Percentiles rank a stretch among this genome's conserved stretches.
phyloP scores from a whole-genome alignment of 2,797 vertebrate species.

The Diceros bicornis region DNA sequence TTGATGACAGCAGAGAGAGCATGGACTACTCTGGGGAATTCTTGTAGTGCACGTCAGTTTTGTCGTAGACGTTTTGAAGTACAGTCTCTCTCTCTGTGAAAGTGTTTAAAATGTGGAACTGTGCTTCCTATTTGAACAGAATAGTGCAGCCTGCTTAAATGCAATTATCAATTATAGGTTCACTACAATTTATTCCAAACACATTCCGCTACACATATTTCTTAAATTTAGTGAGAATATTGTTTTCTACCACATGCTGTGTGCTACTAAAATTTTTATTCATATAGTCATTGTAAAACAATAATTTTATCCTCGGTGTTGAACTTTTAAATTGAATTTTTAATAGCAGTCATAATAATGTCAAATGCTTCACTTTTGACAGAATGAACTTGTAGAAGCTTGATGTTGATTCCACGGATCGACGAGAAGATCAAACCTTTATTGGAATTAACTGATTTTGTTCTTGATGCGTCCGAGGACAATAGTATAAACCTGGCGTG shows the following conservation, averaged over 20 bases:
- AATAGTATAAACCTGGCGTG: background rate
- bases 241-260: background rate
- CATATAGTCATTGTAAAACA: background rate
- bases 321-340: background rate
- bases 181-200: background rate
- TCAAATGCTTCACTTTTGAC: background rate
- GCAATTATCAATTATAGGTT: background rate
- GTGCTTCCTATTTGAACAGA: background rate
- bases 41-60: background rate
- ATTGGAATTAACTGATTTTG: background rate
- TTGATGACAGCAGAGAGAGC: background rate
- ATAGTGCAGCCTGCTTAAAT: background rate
- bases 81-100: background rate
- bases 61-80: background rate
- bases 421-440: background rate
- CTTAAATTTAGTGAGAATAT: background rate
- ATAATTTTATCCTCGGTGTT: background rate
- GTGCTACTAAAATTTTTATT: background rate
- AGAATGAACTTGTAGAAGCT: background rate
- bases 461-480: background rate
- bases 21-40: background rate
- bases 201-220: background rate
- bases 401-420: background rate
- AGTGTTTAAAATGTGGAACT: background rate
- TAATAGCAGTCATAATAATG: background rate